phyloP scores from a whole-genome alignment of 2,113 vertebrate genomes.

The Miniopterus natalensis region DNA sequence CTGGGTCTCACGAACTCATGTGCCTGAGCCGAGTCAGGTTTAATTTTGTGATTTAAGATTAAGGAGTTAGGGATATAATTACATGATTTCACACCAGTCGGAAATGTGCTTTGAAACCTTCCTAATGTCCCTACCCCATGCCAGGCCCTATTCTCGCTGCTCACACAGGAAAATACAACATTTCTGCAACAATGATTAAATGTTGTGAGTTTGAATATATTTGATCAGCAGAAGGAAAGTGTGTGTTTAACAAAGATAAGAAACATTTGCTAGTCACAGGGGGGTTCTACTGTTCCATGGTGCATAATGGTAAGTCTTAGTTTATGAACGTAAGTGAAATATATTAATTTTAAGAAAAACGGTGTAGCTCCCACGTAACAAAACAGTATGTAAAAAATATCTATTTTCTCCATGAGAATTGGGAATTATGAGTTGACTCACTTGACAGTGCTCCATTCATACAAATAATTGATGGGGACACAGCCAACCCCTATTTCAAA shows the following conservation, averaged over 20 bases:
- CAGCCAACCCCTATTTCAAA: not conserved
- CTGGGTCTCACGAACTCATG: not conserved
- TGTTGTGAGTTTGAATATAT: not conserved
- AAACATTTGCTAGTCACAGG: not conserved
- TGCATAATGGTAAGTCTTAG: not conserved
- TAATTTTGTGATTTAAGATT: not conserved
- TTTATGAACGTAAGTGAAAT: slow-evolving; percentile 12
- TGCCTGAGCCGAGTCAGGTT: not conserved
- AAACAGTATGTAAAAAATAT: not conserved
- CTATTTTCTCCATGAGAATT: not conserved
- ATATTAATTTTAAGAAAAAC: not conserved
- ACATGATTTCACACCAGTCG: not conserved
- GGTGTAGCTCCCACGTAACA: not conserved
- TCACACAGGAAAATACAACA: not conserved
- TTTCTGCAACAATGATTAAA: not conserved
- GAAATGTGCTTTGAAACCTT: not conserved
- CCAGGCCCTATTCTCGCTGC: not conserved
- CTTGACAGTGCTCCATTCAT: not conserved
- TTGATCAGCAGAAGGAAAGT: slow-evolving; percentile 31
- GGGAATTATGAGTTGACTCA: not conserved
- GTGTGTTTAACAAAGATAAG: not conserved
- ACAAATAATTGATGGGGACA: not conserved
- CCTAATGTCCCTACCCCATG: not conserved
- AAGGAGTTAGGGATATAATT: not conserved
- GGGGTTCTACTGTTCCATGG: not conserved